A percentile compares a stretch with the other conserved stretches of the same genome.
These are phyloP conservation scores for Tanytarsus gracilentus DNA, from an alignment of 2,888 invertebrate species.

Conservation along the genomic window DNA sequence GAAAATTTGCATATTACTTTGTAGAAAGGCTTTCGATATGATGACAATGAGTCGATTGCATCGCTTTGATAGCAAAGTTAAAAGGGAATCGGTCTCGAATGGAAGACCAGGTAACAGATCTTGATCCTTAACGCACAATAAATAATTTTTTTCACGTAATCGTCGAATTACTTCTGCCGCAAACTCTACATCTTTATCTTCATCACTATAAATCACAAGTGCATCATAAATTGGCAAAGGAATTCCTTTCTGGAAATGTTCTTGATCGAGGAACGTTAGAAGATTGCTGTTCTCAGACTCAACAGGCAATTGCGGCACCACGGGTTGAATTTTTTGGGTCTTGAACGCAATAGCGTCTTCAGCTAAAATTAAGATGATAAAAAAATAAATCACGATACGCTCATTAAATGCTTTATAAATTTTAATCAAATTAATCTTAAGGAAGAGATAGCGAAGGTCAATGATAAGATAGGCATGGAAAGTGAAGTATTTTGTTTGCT, in stretches of 20 bases:
- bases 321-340: neutral
- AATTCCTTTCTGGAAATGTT: slow-evolving; percentile 37
- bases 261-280: neutral
- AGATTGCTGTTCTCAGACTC: slow-evolving; percentile 11
- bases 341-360: slow-evolving; percentile 7
- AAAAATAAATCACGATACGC: too few species aligned
- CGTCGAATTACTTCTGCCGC: slow-evolving; percentile 54
- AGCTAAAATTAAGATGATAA: slow-evolving; percentile 12
- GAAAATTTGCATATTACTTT: slow-evolving; percentile 66
- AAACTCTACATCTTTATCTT: slow-evolving; percentile 66
- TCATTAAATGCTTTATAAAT: too few species aligned
- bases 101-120: slow-evolving; percentile 61
- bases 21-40: slow-evolving; percentile 65
- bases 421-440: too few species aligned
- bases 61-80: slow-evolving; percentile 62
- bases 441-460: too few species aligned
- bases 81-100: slow-evolving; percentile 62
- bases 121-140: slow-evolving; percentile 67
- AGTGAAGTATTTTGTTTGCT: too few species aligned
- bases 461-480: too few species aligned
- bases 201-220: slow-evolving; percentile 64
- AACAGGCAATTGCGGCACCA: neutral
- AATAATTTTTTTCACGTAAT: slow-evolving; percentile 49
- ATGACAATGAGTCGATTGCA: slow-evolving; percentile 73
- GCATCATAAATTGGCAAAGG: slow-evolving; percentile 64